Percentiles rank a stretch among this genome's conserved stretches.
Conservation (phyloP, 2,888 invertebrate species). For the Ichneumoninae sp. region DNA sequence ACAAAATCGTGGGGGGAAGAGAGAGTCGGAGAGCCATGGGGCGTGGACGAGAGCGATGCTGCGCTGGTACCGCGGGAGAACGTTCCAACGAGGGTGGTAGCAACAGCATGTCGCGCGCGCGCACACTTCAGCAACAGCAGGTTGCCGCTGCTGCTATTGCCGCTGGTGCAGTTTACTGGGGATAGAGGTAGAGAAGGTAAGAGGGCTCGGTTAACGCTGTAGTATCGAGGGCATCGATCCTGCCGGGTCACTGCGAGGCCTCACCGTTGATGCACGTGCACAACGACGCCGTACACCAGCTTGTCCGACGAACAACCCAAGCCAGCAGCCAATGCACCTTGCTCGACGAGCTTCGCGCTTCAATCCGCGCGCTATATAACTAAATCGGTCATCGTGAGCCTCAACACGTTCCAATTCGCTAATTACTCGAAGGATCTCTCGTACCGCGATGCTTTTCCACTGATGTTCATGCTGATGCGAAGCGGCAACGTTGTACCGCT, state of each 20-base stretch:
- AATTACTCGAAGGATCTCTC: conserved; percentile 72
- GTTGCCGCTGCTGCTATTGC: conserved; percentile 35
- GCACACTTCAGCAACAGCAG: conserved; percentile 57
- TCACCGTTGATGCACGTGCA: conserved; percentile 75
- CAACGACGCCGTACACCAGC: conserved; percentile 48
- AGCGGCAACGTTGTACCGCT: conserved; percentile 19
- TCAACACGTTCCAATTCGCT: conserved; percentile 76
- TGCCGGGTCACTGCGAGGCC: conserved; percentile 80
- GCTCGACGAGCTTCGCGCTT: conserved; percentile 34
- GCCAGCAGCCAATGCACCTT: conserved; percentile 69
- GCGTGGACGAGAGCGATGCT: conserved; percentile 61
- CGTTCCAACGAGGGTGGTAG: conserved; percentile 54
- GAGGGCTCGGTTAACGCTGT: conserved; percentile 49
- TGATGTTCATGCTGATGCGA: conserved; percentile 34
- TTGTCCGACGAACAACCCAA: conserved; percentile 26
- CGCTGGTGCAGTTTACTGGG: conserved; percentile 48
- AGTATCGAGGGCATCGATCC: conserved; percentile 82
- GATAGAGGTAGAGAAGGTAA: conserved; percentile 29
- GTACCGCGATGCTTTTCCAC: conserved; percentile 46
- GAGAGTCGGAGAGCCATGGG: conserved; percentile 37
- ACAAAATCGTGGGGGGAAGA: conserved; percentile 49
- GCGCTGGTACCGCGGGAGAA: conserved; percentile 45
- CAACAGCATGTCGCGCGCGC: conserved; percentile 60
- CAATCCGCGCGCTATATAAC: conserved; percentile 58
- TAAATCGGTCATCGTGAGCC: conserved; percentile 72